A percentile compares a stretch with the other conserved stretches of the same genome.
Evolutionary conservation across 2,888 invertebrate genomes (phyloP).

Genomic region (Chymomyza procnemis): DNA sequence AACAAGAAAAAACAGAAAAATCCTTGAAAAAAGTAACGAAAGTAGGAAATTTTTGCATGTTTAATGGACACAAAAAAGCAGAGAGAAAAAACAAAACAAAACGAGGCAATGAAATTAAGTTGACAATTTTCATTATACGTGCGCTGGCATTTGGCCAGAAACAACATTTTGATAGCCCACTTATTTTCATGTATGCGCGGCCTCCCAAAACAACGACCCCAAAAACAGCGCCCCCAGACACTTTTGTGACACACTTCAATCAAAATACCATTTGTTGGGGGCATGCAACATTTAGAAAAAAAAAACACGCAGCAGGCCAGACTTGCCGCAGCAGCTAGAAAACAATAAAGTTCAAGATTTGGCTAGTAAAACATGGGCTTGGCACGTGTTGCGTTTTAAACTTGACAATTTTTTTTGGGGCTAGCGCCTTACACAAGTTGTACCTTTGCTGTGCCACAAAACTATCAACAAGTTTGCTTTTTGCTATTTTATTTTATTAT

Average conservation of each 20-base stretch:
- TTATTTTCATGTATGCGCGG: not conserved
- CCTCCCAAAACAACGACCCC: too few species aligned
- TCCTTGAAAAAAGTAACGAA: not conserved
- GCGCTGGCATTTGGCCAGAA: conserved; percentile 3
- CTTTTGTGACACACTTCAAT: conserved; percentile 61
- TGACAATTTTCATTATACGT: conserved; percentile 9
- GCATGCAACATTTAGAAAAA: conserved; percentile 37
- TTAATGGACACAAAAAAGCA: not conserved
- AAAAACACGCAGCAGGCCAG: not conserved
- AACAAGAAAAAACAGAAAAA: not conserved
- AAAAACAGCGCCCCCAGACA: conserved; percentile 13
- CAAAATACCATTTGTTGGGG: conserved; percentile 58
- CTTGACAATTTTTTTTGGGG: conserved; percentile 25
- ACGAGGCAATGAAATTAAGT: conserved; percentile 17
- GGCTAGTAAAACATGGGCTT: conserved; percentile 1
- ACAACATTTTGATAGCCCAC: conserved; percentile 29
- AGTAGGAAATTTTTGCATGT: not conserved
- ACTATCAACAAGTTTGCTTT: conserved; percentile 60
- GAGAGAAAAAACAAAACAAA: too few species aligned
- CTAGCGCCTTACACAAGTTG: too few species aligned
- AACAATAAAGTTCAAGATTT: not conserved
- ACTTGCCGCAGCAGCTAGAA: not conserved
- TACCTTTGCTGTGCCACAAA: too few species aligned
- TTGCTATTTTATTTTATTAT: conserved; percentile 10
- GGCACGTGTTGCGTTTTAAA: conserved; percentile 66